phyloP scores from a whole-genome alignment of 2,797 vertebrate genomes.

The Molothrus ater region DNA sequence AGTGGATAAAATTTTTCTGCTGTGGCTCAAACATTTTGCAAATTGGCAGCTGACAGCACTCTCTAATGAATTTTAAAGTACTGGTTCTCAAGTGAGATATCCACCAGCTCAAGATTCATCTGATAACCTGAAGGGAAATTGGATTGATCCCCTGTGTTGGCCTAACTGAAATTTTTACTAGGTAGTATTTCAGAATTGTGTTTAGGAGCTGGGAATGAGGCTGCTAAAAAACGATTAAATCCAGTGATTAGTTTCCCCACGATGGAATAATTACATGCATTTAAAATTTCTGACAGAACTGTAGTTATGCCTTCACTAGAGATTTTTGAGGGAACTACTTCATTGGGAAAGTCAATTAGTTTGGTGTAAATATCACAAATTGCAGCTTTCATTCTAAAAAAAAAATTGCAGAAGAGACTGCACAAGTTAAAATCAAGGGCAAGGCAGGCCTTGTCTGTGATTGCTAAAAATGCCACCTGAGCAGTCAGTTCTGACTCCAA shows the following conservation, averaged over 20 bases:
- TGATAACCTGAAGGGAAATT: conserved; percentile 26
- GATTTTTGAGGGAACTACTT: not conserved
- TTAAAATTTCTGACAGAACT: conserved; percentile 19
- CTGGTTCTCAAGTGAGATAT: conserved; percentile 24
- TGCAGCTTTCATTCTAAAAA: not conserved
- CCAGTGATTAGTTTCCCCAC: conserved; percentile 8
- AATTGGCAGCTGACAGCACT: conserved; percentile 38
- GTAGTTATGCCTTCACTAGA: conserved; percentile 39
- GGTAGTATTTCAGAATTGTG: not conserved
- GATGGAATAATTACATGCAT: conserved; percentile 23
- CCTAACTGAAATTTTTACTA: not conserved
- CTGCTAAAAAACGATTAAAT: conserved; percentile 21
- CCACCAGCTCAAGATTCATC: conserved; percentile 23
- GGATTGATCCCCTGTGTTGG: not conserved
- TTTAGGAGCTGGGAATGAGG: conserved; percentile 24
- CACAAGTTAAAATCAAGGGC: not conserved
- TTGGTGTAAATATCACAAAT: not conserved
- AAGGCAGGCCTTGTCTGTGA: not conserved
- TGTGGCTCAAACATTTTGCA: conserved; percentile 21
- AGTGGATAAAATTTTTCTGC: not conserved
- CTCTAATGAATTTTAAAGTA: conserved; percentile 15
- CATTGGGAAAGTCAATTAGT: not conserved
- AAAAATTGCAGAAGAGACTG: not conserved
- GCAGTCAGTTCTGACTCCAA: not conserved
- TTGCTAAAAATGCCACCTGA: not conserved